Percentiles rank a stretch among this genome's conserved stretches.
Conservation (phyloP, 37 sponge, comb jelly and placozoan genomes). For the Halichondria panicea region DNA sequence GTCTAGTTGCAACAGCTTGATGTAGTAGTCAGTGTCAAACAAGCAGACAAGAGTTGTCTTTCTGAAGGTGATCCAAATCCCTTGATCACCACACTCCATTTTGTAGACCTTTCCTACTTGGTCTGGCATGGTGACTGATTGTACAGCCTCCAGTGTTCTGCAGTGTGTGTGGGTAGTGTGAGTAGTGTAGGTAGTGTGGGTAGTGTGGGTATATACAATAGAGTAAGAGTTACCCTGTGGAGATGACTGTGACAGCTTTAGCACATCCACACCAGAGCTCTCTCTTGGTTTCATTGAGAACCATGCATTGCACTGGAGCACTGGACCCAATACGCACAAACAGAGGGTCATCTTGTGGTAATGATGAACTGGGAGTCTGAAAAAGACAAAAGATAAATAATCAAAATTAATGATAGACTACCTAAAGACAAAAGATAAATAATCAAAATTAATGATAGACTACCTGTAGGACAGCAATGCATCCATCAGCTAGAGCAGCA, state of each 20-base stretch:
- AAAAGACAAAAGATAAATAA: neutral
- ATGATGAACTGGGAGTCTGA: neutral
- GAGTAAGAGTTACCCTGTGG: constrained; percentile 21
- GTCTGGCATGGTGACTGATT: constrained; percentile 38
- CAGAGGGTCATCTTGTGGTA: constrained; percentile 10
- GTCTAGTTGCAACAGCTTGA: constrained; percentile 41
- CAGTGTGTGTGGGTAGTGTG: too few relatives aligned
- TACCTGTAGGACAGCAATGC: constrained; percentile 54
- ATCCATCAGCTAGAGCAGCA: constrained; percentile 72
- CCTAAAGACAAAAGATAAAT: neutral
- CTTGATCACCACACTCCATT: constrained; percentile 26
- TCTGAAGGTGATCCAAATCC: constrained; percentile 53
- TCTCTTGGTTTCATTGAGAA: neutral
- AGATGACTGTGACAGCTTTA: constrained; percentile 42
- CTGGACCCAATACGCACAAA: constrained; percentile 38
- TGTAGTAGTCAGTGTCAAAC: constrained; percentile 22
- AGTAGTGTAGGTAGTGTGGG: too few relatives aligned
- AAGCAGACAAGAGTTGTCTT: constrained; percentile 37
- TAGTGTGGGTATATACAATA: too few relatives aligned
- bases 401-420: too few relatives aligned
- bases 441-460: too few relatives aligned
- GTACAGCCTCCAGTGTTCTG: constrained; percentile 44
- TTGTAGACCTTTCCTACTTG: constrained; percentile 33
- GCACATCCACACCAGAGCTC: constrained; percentile 59
- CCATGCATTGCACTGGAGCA: constrained; percentile 1